A percentile compares a stretch with the other conserved stretches of the same genome.
phyloP scores from a whole-genome alignment of 2,888 invertebrate genomes.

The Acleris cristana region DNA sequence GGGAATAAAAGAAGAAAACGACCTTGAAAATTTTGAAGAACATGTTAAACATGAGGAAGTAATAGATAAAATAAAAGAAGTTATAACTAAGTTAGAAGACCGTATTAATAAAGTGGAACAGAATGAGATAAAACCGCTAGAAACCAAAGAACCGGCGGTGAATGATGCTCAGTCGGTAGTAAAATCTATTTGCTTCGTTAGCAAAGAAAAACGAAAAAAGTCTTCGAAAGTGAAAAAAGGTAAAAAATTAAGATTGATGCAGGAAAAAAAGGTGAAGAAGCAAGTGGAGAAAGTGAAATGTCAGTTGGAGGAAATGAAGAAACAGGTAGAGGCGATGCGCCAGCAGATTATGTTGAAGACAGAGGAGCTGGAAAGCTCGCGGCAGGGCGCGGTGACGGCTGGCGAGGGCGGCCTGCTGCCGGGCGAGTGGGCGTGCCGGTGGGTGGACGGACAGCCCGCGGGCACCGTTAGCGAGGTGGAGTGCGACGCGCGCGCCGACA shows the following conservation, averaged over 20 bases:
- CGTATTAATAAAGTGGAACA: conserved; percentile 57
- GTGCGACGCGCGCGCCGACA: conserved; percentile 56
- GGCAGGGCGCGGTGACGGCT: conserved; percentile 46
- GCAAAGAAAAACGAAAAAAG: conserved; percentile 44
- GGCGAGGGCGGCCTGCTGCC: conserved; percentile 64
- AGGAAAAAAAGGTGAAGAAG: conserved; percentile 66
- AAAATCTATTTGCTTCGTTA: conserved; percentile 9
- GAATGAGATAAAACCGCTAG: conserved; percentile 30
- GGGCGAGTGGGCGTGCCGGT: conserved; percentile 87
- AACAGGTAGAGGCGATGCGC: conserved; percentile 70
- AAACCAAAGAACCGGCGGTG: conserved; percentile 46
- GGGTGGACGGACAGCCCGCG: conserved; percentile 88
- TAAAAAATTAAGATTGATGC: conserved; percentile 59
- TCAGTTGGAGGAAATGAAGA: conserved; percentile 69
- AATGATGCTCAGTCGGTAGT: conserved; percentile 15
- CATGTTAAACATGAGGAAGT: conserved; percentile 64
- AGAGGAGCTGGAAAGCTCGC: conserved; percentile 47
- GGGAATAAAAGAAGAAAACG: conserved; percentile 66
- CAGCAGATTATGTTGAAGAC: conserved; percentile 63
- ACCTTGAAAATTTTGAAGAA: conserved; percentile 68
- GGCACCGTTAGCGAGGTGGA: conserved; percentile 80
- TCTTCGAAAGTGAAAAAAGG: conserved; percentile 62
- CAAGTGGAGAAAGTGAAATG: conserved; percentile 68
- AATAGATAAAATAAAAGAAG: conserved; percentile 73
- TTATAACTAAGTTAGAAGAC: conserved; percentile 70